Evolutionary conservation across 2,888 invertebrate species (phyloP).

Genomic region (Platerodrilus igneus): DNA sequence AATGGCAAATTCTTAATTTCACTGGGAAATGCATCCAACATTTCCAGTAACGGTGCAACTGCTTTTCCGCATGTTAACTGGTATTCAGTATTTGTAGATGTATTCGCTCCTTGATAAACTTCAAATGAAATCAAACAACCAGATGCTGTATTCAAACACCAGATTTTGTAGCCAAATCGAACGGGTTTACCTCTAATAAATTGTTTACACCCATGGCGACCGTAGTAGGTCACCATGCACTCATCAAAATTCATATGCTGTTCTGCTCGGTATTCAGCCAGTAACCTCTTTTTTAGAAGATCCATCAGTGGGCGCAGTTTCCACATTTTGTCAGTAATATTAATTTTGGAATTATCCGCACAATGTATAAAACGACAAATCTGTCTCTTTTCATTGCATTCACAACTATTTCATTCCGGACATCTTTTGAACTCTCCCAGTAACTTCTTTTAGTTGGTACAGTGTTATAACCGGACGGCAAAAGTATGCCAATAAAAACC

Average conservation of each 20-base stretch:
- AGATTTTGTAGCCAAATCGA: conserved; percentile 36
- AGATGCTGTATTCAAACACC: conserved; percentile 30
- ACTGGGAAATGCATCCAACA: too few relatives aligned
- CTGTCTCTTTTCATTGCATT: too few relatives aligned
- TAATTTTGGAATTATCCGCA: not conserved
- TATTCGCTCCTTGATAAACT: conserved; percentile 33
- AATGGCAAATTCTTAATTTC: too few relatives aligned
- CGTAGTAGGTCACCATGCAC: conserved; percentile 34
- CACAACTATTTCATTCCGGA: too few relatives aligned
- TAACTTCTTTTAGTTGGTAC: too few relatives aligned
- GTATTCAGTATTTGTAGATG: too few relatives aligned
- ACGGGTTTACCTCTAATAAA: conserved; percentile 37
- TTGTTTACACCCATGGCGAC: conserved; percentile 33
- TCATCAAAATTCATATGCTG: conserved; percentile 27
- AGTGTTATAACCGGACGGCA: too few relatives aligned
- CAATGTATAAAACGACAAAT: conserved; percentile 13
- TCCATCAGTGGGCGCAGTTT: not conserved
- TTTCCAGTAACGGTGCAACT: too few relatives aligned
- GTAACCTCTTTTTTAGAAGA: not conserved
- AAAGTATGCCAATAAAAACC: too few relatives aligned
- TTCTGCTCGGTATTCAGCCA: not conserved
- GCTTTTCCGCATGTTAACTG: too few relatives aligned
- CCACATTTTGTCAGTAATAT: not conserved
- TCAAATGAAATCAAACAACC: conserved; percentile 37
- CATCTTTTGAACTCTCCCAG: too few relatives aligned